These are phyloP conservation scores for Macaca fascicularis DNA, from an alignment of 2,113 vertebrate genomes.

Conservation along the genomic window T2T-MFA8v1.1 NC_088394.1:49154501-49155000, in stretches of 20 bases:
- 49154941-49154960: neutral
- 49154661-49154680: too few species aligned
- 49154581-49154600: too few species aligned
- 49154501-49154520: neutral
- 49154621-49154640: too few species aligned
- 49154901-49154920: neutral
- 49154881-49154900: conserved; percentile 14
- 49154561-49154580: neutral
- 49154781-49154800: neutral
- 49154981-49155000: neutral
- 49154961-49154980: neutral
- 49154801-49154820: neutral
- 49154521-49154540: neutral
- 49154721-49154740: too few species aligned
- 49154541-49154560: neutral
- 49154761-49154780: too few species aligned
- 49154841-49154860: conserved; percentile 1
- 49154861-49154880: neutral
- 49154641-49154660: too few species aligned
- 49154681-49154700: too few species aligned
- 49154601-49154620: too few species aligned
- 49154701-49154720: too few species aligned
- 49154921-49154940: neutral
- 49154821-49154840: neutral
- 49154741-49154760: too few species aligned